Conservation (phyloP, 2,113 vertebrate genomes). For the Enhydra lutris region DNA sequence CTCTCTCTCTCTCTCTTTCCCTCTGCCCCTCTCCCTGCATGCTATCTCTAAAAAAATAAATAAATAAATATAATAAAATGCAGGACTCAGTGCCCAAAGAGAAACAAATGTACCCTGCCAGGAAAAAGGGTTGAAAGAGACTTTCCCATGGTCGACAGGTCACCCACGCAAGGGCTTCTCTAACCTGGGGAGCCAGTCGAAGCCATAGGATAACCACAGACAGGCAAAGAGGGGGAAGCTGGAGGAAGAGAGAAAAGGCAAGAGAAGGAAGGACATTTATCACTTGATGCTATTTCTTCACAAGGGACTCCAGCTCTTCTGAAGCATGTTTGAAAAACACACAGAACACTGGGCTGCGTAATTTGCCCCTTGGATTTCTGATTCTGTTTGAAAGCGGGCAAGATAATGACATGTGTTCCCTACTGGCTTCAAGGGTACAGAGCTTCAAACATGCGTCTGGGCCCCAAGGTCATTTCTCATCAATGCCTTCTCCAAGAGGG, state of each 20-base stretch:
- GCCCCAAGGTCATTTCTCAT: constrained; percentile 59
- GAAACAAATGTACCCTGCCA: neutral
- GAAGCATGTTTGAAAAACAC: constrained; percentile 18
- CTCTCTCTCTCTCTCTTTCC: neutral
- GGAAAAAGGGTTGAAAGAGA: neutral
- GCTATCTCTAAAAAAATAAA: neutral
- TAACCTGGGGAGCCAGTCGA: neutral
- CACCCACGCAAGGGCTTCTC: neutral
- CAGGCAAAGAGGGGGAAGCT: neutral
- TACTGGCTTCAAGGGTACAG: constrained; percentile 14
- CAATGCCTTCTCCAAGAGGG: constrained; percentile 45
- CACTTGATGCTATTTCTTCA: neutral
- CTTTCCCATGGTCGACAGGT: neutral
- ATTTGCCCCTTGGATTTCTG: constrained; percentile 24
- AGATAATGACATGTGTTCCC: constrained; percentile 16
- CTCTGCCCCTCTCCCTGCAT: neutral
- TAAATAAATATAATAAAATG: neutral
- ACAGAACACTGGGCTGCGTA: neutral
- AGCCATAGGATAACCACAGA: neutral
- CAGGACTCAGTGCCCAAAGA: neutral
- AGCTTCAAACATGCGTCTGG: constrained; percentile 52
- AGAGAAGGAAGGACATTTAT: neutral
- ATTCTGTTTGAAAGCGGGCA: constrained; percentile 57
- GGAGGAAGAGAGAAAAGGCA: neutral
- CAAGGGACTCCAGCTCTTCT: neutral